These are phyloP conservation scores for Telenomus remus DNA, from an alignment of 1,140 invertebrate species.

Conservation along the genomic window DNA sequence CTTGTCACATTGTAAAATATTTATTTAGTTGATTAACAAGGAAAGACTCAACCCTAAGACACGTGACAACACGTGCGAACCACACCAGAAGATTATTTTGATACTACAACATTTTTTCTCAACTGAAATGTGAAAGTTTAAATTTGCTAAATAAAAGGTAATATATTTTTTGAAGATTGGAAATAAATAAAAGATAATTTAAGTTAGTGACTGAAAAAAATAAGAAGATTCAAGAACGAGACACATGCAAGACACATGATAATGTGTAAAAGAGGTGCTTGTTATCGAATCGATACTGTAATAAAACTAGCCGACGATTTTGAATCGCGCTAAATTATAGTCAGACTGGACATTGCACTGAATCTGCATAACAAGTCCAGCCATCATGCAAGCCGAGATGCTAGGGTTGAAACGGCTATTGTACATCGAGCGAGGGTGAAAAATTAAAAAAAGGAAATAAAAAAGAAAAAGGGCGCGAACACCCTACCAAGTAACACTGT, in stretches of 20 bases:
- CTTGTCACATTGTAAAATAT: too few species aligned
- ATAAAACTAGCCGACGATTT: constrained; percentile 17
- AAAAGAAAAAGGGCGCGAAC: constrained; percentile 6
- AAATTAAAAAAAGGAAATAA: constrained; percentile 9
- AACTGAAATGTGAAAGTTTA: too few species aligned
- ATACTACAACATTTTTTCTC: too few species aligned
- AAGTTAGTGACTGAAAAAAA: too few species aligned
- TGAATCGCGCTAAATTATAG: not conserved
- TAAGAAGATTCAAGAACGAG: too few species aligned
- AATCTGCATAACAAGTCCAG: constrained; percentile 19
- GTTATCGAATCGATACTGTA: constrained; percentile 6
- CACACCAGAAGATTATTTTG: too few species aligned
- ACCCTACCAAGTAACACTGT: constrained; percentile 24
- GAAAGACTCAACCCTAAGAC: too few species aligned
- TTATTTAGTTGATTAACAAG: too few species aligned
- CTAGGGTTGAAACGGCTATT: constrained; percentile 30
- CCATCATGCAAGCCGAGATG: not conserved
- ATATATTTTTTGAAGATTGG: too few species aligned
- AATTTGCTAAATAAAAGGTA: too few species aligned
- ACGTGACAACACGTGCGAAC: too few species aligned
- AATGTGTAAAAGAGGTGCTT: not conserved
- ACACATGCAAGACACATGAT: not conserved
- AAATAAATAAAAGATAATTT: too few species aligned
- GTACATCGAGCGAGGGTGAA: constrained; percentile 37
- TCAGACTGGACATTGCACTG: constrained; percentile 17